Evolutionary conservation across 2,888 invertebrate species (phyloP).

Genomic region (Linyphia triangularis): DNA sequence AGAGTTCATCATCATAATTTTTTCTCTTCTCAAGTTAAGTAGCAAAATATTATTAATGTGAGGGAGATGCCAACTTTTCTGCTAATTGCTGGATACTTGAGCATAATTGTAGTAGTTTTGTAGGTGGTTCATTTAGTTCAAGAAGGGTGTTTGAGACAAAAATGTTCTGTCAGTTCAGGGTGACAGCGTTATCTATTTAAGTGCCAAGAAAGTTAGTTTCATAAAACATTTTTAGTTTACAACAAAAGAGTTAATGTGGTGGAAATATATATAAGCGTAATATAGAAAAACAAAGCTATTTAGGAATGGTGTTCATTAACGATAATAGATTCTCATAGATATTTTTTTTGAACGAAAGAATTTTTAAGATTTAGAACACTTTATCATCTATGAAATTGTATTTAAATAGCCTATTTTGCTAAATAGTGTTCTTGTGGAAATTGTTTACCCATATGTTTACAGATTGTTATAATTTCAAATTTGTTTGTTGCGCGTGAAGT

Average conservation of each 20-base stretch:
- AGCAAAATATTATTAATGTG: slow-evolving; percentile 25
- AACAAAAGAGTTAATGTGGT: too few species aligned
- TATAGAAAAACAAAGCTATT: not conserved
- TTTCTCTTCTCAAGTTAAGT: slow-evolving; percentile 17
- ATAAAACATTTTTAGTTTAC: too few species aligned
- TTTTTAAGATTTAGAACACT: not conserved
- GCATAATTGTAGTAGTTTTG: slow-evolving; percentile 42
- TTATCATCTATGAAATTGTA: too few species aligned
- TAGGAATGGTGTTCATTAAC: not conserved
- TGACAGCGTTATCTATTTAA: not conserved
- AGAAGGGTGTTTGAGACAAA: slow-evolving; percentile 24
- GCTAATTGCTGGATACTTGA: slow-evolving; percentile 35
- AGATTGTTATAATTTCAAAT: too few species aligned
- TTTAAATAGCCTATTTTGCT: too few species aligned
- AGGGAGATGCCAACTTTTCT: slow-evolving; percentile 32
- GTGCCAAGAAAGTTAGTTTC: not conserved
- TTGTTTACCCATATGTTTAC: too few species aligned
- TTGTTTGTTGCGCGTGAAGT: too few species aligned
- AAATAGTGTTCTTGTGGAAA: too few species aligned
- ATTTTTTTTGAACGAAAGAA: not conserved
- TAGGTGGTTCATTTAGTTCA: not conserved
- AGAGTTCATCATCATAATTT: slow-evolving; percentile 53
- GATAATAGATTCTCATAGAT: not conserved
- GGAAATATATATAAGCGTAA: too few species aligned
- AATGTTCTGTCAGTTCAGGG: slow-evolving; percentile 17